Base-by-base conservation (phyloP, 2,888 invertebrate species). In the Aporophyla lueneburgensis region DNA sequence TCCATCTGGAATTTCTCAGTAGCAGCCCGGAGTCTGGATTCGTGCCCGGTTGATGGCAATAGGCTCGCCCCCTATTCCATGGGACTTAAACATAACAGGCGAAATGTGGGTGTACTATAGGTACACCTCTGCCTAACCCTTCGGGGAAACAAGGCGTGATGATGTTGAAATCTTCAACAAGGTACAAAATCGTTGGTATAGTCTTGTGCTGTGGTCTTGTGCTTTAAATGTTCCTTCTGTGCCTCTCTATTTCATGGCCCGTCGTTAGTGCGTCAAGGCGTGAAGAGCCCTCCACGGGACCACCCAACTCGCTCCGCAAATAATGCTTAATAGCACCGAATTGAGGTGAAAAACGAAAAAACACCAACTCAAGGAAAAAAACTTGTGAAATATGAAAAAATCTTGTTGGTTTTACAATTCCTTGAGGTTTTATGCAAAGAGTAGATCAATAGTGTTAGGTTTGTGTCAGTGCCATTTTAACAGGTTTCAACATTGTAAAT, bases 281-380 rank as follows among this genome's bases (percentile, higher is more conserved):
- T 90, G 87, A 90, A 93, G 93, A 88, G 90, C 92, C 84, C 92
- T 92, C 81, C 62, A 86, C 82, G 71, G 76, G 93, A 92, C 93
- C 93, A 93, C 93, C 93, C 93, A 93, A 84, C 89, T 84, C 87
- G 93, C 87, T 88, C 69, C 71, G 87, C 87, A 91, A 91, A 91
- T 88, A 91, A 82, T 81, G 76, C 72, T 86, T 91, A 90, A 91
- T 88, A 89, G 85, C 87, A 85, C 88, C 88, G 90, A 92, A 92
- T 90, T 87, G 91, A 90, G 89, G 91, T 90, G 88, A 89, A 90
- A 89, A 89, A 86, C 81, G 84, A 87, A 91, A 89, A 87, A 86
- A 78, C 58, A 77, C 65, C 65, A 59, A 62, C 62, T 71, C 73
- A 76, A 80, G 71, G 73, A 84, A 88, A 86, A 87, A 84, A 71